Percentiles rank a stretch among this genome's conserved stretches.
These are phyloP conservation scores for Lanistes nyassanus DNA, from an alignment of 1,140 invertebrate genomes.

Conservation along the genomic window DNA sequence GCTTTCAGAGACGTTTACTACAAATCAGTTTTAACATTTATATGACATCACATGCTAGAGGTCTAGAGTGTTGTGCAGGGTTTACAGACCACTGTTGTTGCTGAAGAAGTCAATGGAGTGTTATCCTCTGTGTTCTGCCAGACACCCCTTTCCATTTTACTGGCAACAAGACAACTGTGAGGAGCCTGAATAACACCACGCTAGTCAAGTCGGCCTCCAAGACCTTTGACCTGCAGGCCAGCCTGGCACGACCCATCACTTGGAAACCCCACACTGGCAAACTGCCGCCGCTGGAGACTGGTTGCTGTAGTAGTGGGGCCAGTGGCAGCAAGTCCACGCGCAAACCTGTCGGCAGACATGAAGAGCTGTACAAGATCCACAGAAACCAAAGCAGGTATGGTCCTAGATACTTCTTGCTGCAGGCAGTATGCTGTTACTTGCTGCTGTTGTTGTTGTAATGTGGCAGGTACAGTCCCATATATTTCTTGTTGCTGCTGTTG, in stretches of 20 bases:
- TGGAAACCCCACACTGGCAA: slow-evolving; percentile 62
- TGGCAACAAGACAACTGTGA: slow-evolving; percentile 16
- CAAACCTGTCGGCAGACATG: not conserved
- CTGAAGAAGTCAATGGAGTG: not conserved
- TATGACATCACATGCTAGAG: too few species aligned
- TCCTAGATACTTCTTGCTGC: too few species aligned
- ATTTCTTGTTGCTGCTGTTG: too few species aligned
- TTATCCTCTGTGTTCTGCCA: slow-evolving; percentile 31
- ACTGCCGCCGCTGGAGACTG: slow-evolving; percentile 46
- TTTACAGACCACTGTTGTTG: too few species aligned
- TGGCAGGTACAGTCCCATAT: too few species aligned
- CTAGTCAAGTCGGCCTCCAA: slow-evolving; percentile 37
- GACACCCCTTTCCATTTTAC: slow-evolving; percentile 56
- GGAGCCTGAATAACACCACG: slow-evolving; percentile 36
- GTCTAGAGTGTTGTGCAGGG: too few species aligned
- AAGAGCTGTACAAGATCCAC: slow-evolving; percentile 28
- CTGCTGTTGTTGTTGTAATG: too few species aligned
- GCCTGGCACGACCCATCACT: slow-evolving; percentile 56
- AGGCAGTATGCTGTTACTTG: too few species aligned
- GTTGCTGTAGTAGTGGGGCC: not conserved
- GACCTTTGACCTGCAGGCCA: slow-evolving; percentile 59
- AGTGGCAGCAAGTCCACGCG: not conserved
- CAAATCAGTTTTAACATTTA: too few species aligned
- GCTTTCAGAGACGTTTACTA: too few species aligned
- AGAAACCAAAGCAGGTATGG: not conserved